A percentile compares a stretch with the other conserved stretches of the same genome.
Evolutionary conservation across 2,113 vertebrate species (phyloP).

Genomic region (Amblyornis subalaris): DNA sequence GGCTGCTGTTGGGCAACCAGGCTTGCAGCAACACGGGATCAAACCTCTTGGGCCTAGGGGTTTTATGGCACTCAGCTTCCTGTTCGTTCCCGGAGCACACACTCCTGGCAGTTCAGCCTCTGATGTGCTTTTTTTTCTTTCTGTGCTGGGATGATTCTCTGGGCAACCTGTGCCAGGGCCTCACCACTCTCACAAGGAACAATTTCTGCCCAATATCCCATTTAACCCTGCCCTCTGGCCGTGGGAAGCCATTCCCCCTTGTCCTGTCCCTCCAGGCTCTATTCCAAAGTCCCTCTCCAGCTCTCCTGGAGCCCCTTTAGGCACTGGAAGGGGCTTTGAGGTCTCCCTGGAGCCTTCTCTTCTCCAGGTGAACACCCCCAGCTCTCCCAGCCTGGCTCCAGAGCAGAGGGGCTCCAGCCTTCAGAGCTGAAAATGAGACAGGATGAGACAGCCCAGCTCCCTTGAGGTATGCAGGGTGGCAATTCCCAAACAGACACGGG

Average conservation of each 20-base stretch:
- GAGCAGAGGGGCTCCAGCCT: background rate
- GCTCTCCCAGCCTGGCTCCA: background rate
- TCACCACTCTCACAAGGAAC: accelerated
- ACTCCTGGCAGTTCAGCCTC: accelerated
- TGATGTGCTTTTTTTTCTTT: background rate
- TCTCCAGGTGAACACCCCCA: background rate
- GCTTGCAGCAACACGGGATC: background rate
- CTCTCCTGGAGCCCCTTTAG: background rate
- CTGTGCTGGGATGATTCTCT: background rate
- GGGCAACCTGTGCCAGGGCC: accelerated
- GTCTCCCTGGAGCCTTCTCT: background rate
- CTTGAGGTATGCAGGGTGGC: background rate
- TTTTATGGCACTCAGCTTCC: background rate
- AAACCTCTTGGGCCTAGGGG: accelerated
- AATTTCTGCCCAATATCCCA: background rate
- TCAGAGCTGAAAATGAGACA: background rate
- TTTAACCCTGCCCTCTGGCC: background rate
- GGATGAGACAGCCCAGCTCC: background rate
- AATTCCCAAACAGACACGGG: background rate
- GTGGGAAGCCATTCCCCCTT: background rate
- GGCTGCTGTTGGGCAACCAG: background rate
- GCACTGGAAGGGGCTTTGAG: background rate
- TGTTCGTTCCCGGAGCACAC: background rate
- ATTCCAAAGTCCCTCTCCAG: background rate
- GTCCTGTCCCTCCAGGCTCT: background rate